Evolutionary conservation across 2,113 vertebrate genomes (phyloP).

Genomic region (Microcebus murinus): DNA sequence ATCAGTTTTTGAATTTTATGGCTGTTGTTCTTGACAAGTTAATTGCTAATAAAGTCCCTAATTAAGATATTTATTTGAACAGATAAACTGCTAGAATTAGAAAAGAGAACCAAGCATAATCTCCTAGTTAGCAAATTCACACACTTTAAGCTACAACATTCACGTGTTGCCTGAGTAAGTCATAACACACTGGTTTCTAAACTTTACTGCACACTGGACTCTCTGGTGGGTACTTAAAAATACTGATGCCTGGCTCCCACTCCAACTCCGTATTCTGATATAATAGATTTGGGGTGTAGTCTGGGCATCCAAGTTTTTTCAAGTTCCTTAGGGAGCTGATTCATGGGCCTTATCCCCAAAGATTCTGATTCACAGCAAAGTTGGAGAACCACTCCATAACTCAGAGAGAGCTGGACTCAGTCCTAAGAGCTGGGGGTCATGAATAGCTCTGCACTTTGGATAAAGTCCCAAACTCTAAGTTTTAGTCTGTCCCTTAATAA

Average conservation of each 20-base stretch:
- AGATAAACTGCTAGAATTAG: background rate
- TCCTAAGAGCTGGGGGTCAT: background rate
- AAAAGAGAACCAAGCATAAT: background rate
- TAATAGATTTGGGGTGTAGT: background rate
- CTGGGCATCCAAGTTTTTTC: background rate
- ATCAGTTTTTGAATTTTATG: background rate
- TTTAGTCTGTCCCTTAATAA: background rate
- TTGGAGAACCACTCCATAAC: background rate
- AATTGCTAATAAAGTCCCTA: background rate
- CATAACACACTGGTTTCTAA: background rate
- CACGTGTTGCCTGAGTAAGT: background rate
- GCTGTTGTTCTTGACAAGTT: background rate
- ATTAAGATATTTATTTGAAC: slow-evolving; percentile 42
- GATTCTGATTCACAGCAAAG: background rate
- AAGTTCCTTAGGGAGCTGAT: background rate
- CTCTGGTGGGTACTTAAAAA: background rate
- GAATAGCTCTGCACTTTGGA: background rate
- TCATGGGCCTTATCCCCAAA: background rate
- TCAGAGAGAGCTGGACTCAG: background rate
- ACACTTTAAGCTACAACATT: background rate
- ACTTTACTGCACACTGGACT: background rate
- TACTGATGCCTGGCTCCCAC: background rate
- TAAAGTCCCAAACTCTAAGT: background rate
- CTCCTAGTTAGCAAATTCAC: background rate
- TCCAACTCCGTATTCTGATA: background rate